Conservation (phyloP, 2,888 invertebrate genomes). For the Hypomecis punctinalis region DNA sequence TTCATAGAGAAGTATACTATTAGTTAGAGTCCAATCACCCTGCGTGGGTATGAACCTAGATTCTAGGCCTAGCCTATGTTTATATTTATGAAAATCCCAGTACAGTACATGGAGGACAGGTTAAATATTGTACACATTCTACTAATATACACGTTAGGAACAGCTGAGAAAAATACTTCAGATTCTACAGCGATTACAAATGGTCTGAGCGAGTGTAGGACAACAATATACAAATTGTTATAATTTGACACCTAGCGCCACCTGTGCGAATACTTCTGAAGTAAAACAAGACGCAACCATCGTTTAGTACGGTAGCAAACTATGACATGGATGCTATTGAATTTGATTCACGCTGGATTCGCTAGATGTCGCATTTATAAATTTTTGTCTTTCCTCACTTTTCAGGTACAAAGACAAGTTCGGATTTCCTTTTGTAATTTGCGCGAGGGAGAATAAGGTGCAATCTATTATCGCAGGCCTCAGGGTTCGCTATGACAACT, state of each 20-base stretch:
- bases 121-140: no score
- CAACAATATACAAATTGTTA: not conserved
- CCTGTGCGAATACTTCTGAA: conserved; percentile 33
- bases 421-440: conserved; percentile 89
- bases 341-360: not conserved
- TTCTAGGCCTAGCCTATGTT: no score
- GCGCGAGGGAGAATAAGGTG: conserved; percentile 87
- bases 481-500: conserved; percentile 80
- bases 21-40: no score
- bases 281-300: conserved; percentile 5
- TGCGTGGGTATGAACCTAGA: no score
- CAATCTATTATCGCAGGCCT: conserved; percentile 85
- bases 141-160: no score
- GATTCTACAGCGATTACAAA: no score
- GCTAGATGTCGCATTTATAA: conserved; percentile 36
- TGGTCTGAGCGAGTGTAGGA: no score
- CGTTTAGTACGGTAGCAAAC: not conserved
- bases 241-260: conserved; percentile 39
- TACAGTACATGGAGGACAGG: no score
- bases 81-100: no score
- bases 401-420: conserved; percentile 87
- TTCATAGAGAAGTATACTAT: no score
- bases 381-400: conserved; percentile 35
- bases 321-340: not conserved
- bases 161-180: no score